Base-by-base conservation (phyloP, 2,888 invertebrate genomes). In the Amblyteles armatorius region DNA sequence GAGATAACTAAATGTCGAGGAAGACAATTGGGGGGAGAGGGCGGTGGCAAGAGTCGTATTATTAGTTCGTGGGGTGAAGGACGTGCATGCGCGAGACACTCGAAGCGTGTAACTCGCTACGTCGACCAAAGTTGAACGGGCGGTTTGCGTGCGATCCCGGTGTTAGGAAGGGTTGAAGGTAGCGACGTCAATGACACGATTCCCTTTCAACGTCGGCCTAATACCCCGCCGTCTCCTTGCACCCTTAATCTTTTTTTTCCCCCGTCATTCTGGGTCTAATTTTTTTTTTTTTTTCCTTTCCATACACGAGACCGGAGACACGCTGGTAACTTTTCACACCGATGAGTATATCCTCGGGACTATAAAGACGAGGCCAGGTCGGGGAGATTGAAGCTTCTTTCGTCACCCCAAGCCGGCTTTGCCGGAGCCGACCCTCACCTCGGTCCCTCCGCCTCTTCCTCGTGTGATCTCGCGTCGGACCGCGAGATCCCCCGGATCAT, bases 371-470 rank as follows among this genome's bases (percentile, higher is more conserved):
- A 79, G 76, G 50, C 19, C 48, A 40, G 65, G 71, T 48, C 29
- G 26, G 52, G 22, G 82, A 68, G 76, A 85, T 85, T 79, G 85
- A 85, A 82, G 85, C 85, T 85, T 85, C 85, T 82, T 85, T 85
- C 85, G 85, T 85, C 85, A 82, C 79, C 85, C 85, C 82, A 82
- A 85, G 85, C 85, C 82, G 85, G 85, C 85, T 85, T 82, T 82
- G 82, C 85, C 57, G 55, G 79, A 73, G 57, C 67, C 81, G 80
- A 79, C 71, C 71, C 79, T 82, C 76, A 73, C 82, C 74, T 78
- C 81, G 73, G 71, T 71, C 67, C 84, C 67, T 82, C 67, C 55
- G 9, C 19, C 26, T 40, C 55, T 26, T 40, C 22, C 67, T 76
- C 82, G 74, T 67, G 79, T 82, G 44, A 65, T 50, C 78, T 82